Conservation (phyloP, 1,140 invertebrate genomes). For the Procambarus clarkii region DNA sequence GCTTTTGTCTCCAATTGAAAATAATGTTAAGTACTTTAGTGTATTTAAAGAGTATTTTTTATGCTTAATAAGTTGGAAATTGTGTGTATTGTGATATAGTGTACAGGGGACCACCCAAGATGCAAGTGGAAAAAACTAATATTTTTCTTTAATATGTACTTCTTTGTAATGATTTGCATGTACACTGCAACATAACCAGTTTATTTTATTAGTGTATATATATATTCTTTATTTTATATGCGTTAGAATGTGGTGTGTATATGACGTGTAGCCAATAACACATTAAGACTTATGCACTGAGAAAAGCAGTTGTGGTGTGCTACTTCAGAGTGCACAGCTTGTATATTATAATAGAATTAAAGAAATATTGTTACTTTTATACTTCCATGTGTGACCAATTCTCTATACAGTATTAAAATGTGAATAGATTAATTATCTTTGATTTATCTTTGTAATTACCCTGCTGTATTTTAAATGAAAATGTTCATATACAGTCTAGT, state of each 20-base stretch:
- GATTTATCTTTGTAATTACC: background rate
- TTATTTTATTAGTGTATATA: background rate
- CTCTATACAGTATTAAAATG: background rate
- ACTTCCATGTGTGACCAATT: background rate
- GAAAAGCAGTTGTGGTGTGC: background rate
- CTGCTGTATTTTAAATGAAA: background rate
- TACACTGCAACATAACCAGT: background rate
- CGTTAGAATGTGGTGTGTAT: no score
- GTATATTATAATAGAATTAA: background rate
- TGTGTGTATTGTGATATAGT: background rate
- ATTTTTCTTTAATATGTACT: background rate
- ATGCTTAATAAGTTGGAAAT: no score
- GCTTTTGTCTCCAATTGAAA: no score
- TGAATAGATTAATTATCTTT: background rate
- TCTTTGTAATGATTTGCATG: background rate
- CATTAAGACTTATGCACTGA: background rate
- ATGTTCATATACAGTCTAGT: no score
- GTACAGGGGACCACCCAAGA: background rate
- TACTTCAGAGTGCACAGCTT: background rate
- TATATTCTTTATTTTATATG: background rate
- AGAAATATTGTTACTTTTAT: slow-evolving; percentile 1
- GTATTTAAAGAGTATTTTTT: no score
- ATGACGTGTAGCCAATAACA: background rate
- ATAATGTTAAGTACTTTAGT: no score
- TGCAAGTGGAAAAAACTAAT: background rate